Evolutionary conservation across 2,797 vertebrate species (phyloP).

Genomic region (Mastacembelus armatus): DNA sequence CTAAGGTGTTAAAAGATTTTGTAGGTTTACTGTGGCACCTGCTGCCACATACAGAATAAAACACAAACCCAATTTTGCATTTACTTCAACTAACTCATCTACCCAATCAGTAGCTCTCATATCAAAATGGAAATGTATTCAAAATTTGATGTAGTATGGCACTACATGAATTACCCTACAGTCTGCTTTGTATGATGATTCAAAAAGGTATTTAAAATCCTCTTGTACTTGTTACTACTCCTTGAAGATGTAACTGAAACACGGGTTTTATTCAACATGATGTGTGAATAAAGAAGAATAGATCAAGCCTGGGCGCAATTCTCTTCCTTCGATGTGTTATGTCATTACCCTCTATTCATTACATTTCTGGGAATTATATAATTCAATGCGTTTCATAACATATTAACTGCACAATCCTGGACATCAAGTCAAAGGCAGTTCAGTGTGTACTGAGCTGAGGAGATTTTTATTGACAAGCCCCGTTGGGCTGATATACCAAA

Average conservation of each 20-base stretch:
- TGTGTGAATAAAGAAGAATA: no score
- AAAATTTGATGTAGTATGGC: background rate
- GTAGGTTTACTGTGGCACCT: conserved; percentile 15
- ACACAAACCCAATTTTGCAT: conserved; percentile 7
- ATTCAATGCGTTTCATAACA: background rate
- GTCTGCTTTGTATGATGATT: no score
- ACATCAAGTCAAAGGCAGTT: background rate
- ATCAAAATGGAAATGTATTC: background rate
- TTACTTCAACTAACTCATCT: conserved; percentile 13
- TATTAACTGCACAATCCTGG: background rate
- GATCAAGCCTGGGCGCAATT: no score
- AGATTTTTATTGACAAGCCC: conserved; percentile 44
- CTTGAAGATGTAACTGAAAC: no score
- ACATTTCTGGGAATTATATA: background rate
- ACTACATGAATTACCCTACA: no score
- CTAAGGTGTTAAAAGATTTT: conserved; percentile 12
- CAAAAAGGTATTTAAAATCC: no score
- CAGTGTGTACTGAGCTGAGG: conserved; percentile 9
- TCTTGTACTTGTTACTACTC: no score
- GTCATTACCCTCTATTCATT: background rate
- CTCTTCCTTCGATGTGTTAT: no score
- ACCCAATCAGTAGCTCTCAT: background rate
- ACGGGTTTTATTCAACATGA: no score
- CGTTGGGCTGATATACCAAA: conserved; percentile 48
- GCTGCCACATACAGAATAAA: conserved; percentile 5